phyloP scores from a whole-genome alignment of 2,113 vertebrate species.

The Anoura caudifer region DNA sequence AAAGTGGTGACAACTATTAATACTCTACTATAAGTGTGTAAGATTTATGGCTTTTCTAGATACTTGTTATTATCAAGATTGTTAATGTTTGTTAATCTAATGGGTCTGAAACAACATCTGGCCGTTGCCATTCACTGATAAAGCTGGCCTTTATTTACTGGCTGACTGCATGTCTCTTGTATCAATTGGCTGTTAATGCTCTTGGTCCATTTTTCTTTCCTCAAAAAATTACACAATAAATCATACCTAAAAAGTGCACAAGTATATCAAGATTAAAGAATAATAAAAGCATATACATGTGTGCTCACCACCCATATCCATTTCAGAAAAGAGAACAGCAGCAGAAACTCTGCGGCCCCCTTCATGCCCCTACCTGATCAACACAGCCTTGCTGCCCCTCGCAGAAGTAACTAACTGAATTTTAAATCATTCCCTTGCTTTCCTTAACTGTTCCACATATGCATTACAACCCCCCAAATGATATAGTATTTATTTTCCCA shows the following conservation, averaged over 20 bases:
- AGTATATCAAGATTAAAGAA: background rate
- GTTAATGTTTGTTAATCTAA: background rate
- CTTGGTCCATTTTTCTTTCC: background rate
- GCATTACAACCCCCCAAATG: background rate
- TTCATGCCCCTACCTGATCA: background rate
- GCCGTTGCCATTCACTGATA: background rate
- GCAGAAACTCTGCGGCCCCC: background rate
- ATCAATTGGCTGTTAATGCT: background rate
- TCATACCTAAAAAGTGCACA: background rate
- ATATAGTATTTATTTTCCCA: background rate
- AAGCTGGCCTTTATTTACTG: background rate
- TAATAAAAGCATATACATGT: background rate
- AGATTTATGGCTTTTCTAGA: background rate
- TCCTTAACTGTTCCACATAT: background rate
- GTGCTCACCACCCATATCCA: background rate
- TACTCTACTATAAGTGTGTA: background rate
- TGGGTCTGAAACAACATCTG: background rate
- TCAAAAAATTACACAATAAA: background rate
- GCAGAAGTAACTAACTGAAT: background rate
- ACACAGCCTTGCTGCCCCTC: background rate
- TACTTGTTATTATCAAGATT: background rate
- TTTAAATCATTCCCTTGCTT: background rate
- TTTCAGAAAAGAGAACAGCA: background rate
- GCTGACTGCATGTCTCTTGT: background rate
- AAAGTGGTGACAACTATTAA: background rate